These are phyloP conservation scores for Poecilia wingei DNA, from an alignment of 2,797 vertebrate genomes.

Conservation along the genomic window DNA sequence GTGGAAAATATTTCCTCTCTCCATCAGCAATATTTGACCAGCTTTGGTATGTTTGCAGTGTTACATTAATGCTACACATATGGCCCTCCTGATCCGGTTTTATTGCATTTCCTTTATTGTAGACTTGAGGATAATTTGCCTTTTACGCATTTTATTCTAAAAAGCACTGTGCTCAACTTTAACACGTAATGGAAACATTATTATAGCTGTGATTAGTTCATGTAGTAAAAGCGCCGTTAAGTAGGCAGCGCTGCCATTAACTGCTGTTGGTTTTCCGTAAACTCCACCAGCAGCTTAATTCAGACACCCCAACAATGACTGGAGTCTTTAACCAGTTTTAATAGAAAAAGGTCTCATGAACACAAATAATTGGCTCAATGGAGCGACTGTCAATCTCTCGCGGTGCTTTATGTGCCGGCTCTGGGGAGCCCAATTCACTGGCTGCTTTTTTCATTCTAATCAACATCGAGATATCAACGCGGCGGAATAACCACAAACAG, in stretches of 20 bases:
- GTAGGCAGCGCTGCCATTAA: constrained; percentile 49
- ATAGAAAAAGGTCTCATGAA: constrained; percentile 73
- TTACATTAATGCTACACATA: constrained; percentile 36
- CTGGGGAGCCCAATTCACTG: constrained; percentile 67
- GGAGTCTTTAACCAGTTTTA: constrained; percentile 76
- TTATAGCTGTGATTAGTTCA: constrained; percentile 48
- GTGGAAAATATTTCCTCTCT: constrained; percentile 64
- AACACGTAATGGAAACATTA: constrained; percentile 56
- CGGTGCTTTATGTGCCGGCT: constrained; percentile 73
- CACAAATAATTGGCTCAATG: constrained; percentile 80
- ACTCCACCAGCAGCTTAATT: constrained; percentile 56
- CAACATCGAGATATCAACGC: constrained; percentile 83
- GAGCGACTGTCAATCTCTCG: constrained; percentile 79
- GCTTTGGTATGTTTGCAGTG: constrained; percentile 43
- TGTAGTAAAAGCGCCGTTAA: constrained; percentile 46
- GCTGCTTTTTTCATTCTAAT: constrained; percentile 82
- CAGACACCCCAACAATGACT: constrained; percentile 63
- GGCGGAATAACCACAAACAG: constrained; percentile 80
- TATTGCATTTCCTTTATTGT: constrained; percentile 27
- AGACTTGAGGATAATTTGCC: constrained; percentile 41
- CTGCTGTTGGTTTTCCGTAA: constrained; percentile 56
- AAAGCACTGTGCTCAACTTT: constrained; percentile 19
- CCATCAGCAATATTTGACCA: constrained; percentile 55
- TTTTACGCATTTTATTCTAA: constrained; percentile 27
- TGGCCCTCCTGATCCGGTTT: constrained; percentile 19